A percentile compares a stretch with the other conserved stretches of the same genome.
These are phyloP conservation scores for Heliopora coerulea DNA, from an alignment of 92 coral and sea anemone species.

Conservation along the genomic window DNA sequence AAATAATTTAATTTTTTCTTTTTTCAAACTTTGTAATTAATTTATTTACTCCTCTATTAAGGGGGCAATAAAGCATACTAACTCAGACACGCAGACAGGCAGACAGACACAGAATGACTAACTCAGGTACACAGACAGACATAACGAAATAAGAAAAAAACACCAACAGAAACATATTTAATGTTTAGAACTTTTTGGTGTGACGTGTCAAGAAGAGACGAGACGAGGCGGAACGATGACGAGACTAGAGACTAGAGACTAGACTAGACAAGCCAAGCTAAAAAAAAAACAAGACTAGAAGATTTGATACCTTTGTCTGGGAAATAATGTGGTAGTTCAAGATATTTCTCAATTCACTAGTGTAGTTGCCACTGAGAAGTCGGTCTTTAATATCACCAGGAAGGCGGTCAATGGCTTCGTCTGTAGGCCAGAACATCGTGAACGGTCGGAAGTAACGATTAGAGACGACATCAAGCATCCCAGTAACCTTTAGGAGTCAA, in stretches of 20 bases:
- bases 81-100: neutral
- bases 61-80: too few species aligned
- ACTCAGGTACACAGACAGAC: neutral
- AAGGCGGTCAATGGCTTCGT: slow-evolving; percentile 62
- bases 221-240: too few species aligned
- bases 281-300: neutral
- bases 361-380: slow-evolving; percentile 32
- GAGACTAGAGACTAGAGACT: too few species aligned
- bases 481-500: neutral
- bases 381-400: slow-evolving; percentile 53
- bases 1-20: too few species aligned
- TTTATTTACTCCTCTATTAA: too few species aligned
- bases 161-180: neutral
- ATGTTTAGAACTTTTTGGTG: too few species aligned
- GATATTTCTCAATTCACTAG: slow-evolving; percentile 54
- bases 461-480: slow-evolving; percentile 42
- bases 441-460: slow-evolving; percentile 57
- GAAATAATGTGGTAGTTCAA: slow-evolving; percentile 74
- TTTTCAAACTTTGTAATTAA: too few species aligned
- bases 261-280: neutral
- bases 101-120: too few species aligned
- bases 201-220: too few species aligned
- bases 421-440: slow-evolving; percentile 77
- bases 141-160: neutral
- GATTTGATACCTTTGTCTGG: slow-evolving; percentile 56